A percentile compares a stretch with the other conserved stretches of the same genome.
phyloP scores from a whole-genome alignment of 2,113 vertebrate species.

The Cochlearius cochlearius region DNA sequence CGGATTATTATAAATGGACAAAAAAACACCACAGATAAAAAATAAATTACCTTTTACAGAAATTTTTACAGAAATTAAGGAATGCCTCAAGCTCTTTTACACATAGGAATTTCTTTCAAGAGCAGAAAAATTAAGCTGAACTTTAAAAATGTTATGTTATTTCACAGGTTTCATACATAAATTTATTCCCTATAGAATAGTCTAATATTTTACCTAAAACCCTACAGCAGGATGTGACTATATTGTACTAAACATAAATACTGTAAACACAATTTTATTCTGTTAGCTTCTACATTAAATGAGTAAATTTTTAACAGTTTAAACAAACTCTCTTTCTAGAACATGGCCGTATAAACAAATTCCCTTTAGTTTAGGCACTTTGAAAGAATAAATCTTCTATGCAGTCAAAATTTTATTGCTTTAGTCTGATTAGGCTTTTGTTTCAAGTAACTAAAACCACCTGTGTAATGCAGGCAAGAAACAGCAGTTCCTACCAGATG shows the following conservation, averaged over 20 bases:
- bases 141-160: not conserved
- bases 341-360: not conserved
- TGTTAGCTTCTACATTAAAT: not conserved
- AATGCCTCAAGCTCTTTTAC: not conserved
- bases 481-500: not conserved
- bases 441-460: not conserved
- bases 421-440: slow-evolving; percentile 19
- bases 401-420: not conserved
- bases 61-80: not conserved
- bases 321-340: not conserved
- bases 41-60: not conserved
- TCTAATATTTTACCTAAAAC: not conserved
- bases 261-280: not conserved
- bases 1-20: not conserved
- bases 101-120: not conserved
- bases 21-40: not conserved
- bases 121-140: not conserved
- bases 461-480: not conserved
- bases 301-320: not conserved
- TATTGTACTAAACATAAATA: not conserved
- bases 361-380: not conserved
- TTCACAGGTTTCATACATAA: not conserved
- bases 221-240: not conserved
- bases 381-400: not conserved
- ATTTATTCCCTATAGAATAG: not conserved